These are phyloP conservation scores for Nezara viridula DNA, from an alignment of 2,888 invertebrate genomes.

Conservation along the genomic window DNA sequence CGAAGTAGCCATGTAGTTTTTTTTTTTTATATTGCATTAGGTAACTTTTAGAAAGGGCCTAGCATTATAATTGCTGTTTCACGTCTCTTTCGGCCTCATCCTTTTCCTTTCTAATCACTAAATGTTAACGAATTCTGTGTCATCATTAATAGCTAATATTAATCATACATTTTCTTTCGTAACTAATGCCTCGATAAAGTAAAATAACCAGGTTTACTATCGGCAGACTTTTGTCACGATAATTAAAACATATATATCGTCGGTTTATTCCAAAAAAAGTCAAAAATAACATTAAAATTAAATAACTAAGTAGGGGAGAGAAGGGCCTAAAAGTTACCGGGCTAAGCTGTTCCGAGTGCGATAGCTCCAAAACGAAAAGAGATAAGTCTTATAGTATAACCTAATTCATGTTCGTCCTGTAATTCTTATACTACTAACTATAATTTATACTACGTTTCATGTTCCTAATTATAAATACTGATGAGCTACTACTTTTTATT, in stretches of 20 bases:
- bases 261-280: too few relatives aligned
- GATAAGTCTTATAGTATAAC: too few relatives aligned
- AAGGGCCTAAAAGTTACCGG: too few relatives aligned
- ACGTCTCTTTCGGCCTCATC: background rate
- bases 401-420: too few relatives aligned
- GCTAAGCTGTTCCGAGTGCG: too few relatives aligned
- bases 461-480: too few relatives aligned
- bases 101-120: conserved; percentile 34
- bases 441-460: too few relatives aligned
- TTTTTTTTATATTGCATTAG: background rate
- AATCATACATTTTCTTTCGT: background rate
- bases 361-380: too few relatives aligned
- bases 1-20: background rate
- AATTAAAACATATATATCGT: background rate
- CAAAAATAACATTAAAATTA: too few relatives aligned
- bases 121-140: conserved; percentile 36
- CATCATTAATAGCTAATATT: background rate
- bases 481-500: too few relatives aligned
- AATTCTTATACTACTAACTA: too few relatives aligned
- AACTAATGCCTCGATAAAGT: background rate
- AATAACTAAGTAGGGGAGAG: too few relatives aligned
- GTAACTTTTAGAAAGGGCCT: conserved; percentile 4
- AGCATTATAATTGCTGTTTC: background rate
- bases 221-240: background rate
- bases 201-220: background rate